These are phyloP conservation scores for Falco concolor DNA, from an alignment of 2,797 vertebrate genomes.

Conservation along the genomic window DNA sequence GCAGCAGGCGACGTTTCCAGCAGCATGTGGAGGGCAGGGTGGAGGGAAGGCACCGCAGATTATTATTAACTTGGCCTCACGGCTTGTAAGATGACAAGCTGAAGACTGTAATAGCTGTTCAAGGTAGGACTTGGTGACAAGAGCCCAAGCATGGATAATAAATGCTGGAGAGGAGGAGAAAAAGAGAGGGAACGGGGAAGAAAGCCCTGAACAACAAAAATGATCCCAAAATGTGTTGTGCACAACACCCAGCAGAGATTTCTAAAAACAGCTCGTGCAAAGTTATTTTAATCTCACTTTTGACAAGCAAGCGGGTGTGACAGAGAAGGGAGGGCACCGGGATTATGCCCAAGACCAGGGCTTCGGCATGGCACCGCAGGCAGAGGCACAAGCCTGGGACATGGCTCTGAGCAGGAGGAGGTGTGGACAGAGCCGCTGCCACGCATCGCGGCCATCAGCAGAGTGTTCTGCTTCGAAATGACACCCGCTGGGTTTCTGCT, in stretches of 20 bases:
- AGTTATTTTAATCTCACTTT: slow-evolving; percentile 56
- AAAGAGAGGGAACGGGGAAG: not conserved
- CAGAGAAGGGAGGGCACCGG: not conserved
- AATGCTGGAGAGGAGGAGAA: not conserved
- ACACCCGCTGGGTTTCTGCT: not conserved
- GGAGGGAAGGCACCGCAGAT: not conserved
- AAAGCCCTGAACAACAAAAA: slow-evolving; percentile 1
- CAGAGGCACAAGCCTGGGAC: not conserved
- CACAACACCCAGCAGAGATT: slow-evolving; percentile 32
- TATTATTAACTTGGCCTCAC: not conserved
- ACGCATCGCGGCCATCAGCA: accelerated
- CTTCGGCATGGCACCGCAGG: accelerated
- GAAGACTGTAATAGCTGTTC: not conserved
- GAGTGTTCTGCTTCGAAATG: not conserved
- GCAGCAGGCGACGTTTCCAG: not conserved
- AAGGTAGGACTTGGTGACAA: not conserved
- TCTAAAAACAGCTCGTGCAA: slow-evolving; percentile 47
- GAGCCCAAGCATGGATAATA: not conserved
- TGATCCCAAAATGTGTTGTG: slow-evolving; percentile 34
- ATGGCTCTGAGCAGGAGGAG: not conserved
- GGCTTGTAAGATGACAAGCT: not conserved
- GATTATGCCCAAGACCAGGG: not conserved
- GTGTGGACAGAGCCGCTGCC: not conserved
- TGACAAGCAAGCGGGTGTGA: slow-evolving; percentile 23
- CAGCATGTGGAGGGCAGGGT: accelerated